Percentiles rank a stretch among this genome's conserved stretches.
These are phyloP conservation scores for Zootoca vivipara DNA, from an alignment of 2,113 vertebrate genomes.

Conservation along the genomic window DNA sequence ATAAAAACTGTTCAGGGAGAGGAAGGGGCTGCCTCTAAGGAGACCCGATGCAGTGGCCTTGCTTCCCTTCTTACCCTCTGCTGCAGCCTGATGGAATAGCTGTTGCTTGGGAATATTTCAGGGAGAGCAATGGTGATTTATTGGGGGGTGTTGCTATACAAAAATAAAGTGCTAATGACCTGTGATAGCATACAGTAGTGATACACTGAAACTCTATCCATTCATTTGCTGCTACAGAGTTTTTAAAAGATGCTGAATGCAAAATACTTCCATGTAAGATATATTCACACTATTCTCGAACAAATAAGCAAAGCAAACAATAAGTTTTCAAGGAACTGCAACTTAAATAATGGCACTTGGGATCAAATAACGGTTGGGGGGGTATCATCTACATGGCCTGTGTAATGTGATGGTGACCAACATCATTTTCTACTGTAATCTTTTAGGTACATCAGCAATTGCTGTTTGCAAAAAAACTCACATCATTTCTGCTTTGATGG, in stretches of 20 bases:
- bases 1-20: neutral
- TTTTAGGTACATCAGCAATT: constrained; percentile 11
- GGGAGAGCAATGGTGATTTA: neutral
- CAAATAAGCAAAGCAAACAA: neutral
- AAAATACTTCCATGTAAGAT: neutral
- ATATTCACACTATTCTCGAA: too few relatives aligned
- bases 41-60: neutral
- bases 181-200: neutral
- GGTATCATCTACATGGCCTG: constrained; percentile 9
- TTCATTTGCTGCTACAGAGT: neutral
- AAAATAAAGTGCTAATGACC: neutral
- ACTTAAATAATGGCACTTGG: constrained; percentile 31
- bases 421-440: constrained; percentile 7
- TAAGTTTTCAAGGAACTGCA: neutral
- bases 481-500: constrained; percentile 19
- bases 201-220: neutral
- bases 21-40: neutral
- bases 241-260: neutral
- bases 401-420: neutral
- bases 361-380: constrained; percentile 24
- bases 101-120: neutral
- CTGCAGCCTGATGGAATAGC: too few relatives aligned
- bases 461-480: constrained; percentile 29
- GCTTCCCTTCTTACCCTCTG: neutral
- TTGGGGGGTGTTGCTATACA: neutral